These are phyloP conservation scores for Tetragnatha versicolor DNA, from an alignment of 1,140 invertebrate species.

Conservation along the genomic window DNA sequence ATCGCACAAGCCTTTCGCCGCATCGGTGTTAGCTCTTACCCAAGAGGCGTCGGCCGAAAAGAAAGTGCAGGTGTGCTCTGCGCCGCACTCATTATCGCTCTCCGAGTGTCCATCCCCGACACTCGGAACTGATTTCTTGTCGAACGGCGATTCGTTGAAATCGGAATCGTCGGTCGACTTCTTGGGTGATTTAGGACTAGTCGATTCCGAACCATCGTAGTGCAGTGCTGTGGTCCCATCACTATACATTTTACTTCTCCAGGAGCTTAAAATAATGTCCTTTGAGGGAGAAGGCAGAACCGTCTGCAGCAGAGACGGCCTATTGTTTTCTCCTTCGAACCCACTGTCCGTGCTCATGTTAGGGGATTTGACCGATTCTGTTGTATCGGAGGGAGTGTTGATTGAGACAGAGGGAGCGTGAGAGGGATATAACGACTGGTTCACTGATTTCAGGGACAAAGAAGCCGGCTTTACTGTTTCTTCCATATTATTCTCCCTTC, in stretches of 20 bases:
- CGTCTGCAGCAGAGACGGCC: constrained; percentile 50
- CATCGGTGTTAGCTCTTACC: not conserved
- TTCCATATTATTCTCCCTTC: constrained; percentile 53
- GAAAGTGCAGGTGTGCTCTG: constrained; percentile 42
- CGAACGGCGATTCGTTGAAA: constrained; percentile 55
- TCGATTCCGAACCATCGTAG: constrained; percentile 44
- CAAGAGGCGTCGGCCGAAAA: constrained; percentile 34
- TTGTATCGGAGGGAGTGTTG: constrained; percentile 46
- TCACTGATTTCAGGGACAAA: constrained; percentile 38
- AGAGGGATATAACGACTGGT: constrained; percentile 41
- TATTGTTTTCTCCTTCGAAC: constrained; percentile 55
- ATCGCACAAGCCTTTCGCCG: constrained; percentile 24
- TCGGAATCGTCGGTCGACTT: constrained; percentile 55
- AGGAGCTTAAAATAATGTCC: constrained; percentile 45
- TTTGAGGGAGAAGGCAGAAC: constrained; percentile 42
- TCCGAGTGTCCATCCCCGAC: constrained; percentile 49
- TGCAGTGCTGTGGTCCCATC: constrained; percentile 42
- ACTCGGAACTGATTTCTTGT: constrained; percentile 55
- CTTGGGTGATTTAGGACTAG: constrained; percentile 52
- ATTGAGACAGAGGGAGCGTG: constrained; percentile 38
- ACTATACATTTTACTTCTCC: constrained; percentile 50
- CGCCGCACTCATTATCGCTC: constrained; percentile 48
- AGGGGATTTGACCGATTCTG: constrained; percentile 54
- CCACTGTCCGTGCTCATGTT: constrained; percentile 57
- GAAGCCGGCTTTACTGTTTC: constrained; percentile 50